Evolutionary conservation across 2,888 invertebrate genomes (phyloP).

Genomic region (Agrotis ipsilon): DNA sequence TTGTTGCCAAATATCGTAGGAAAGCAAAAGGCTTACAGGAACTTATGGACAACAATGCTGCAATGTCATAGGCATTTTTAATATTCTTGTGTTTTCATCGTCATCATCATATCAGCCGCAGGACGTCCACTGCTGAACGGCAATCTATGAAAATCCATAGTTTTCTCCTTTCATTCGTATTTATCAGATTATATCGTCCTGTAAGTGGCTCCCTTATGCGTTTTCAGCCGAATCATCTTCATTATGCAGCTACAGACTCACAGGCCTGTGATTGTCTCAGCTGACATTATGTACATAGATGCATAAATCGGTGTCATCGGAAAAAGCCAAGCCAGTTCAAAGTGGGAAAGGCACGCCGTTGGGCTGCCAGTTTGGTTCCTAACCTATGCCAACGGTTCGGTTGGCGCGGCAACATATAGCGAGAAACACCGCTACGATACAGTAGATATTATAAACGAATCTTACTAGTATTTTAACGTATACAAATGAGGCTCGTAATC

Average conservation of each 20-base stretch:
- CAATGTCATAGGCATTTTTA: neutral
- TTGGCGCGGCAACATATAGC: conserved; percentile 19
- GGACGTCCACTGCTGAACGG: too few species aligned
- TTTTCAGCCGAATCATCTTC: conserved; percentile 5
- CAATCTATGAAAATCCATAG: too few species aligned
- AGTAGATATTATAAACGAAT: too few species aligned
- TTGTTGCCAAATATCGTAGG: neutral
- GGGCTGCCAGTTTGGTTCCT: conserved; percentile 66
- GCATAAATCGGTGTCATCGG: conserved; percentile 62
- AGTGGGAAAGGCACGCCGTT: conserved; percentile 60
- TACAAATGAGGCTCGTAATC: too few species aligned
- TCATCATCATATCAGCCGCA: too few species aligned
- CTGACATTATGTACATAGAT: conserved; percentile 49
- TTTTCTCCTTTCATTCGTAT: too few species aligned
- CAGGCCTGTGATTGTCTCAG: neutral
- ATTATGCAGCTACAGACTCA: neutral
- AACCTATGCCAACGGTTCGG: conserved; percentile 69
- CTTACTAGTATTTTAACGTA: too few species aligned
- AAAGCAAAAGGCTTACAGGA: neutral
- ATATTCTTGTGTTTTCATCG: too few species aligned
- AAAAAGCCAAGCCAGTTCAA: conserved; percentile 64
- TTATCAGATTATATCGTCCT: too few species aligned
- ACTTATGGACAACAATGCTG: too few species aligned
- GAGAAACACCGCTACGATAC: too few species aligned
- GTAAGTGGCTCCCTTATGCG: too few species aligned